Conservation (phyloP, 2,113 vertebrate species). For the Lamprotornis superbus region DNA sequence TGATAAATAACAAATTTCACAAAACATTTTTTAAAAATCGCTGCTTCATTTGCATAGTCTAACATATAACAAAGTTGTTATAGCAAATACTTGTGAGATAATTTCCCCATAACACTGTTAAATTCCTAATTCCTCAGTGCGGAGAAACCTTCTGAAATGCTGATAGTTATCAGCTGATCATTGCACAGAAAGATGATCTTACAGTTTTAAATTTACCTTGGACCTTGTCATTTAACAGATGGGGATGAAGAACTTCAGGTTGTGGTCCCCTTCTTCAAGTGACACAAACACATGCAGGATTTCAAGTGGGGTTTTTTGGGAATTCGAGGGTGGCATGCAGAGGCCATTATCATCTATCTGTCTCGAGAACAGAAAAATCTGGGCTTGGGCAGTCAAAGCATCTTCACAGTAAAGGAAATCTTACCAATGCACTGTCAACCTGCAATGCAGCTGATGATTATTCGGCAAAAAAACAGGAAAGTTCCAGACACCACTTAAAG, state of each 20-base stretch:
- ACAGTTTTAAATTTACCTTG: background rate
- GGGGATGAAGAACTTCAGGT: background rate
- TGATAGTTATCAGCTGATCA: background rate
- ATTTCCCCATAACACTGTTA: background rate
- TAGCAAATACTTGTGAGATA: background rate
- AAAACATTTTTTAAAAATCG: background rate
- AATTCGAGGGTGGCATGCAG: background rate
- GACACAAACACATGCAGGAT: background rate
- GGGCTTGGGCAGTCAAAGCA: background rate
- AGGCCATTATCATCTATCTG: background rate
- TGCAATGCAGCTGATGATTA: background rate
- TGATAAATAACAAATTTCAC: background rate
- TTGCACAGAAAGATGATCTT: background rate
- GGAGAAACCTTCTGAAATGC: accelerated
- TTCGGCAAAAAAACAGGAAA: background rate
- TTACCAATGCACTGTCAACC: accelerated
- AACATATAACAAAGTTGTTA: background rate
- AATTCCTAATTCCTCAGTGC: background rate
- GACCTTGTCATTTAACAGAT: background rate
- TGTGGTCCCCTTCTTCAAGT: background rate
- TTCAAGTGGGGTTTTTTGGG: background rate
- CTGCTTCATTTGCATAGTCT: background rate
- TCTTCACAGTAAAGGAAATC: background rate
- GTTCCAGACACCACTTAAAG: background rate
- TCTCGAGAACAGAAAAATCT: background rate